Percentiles rank a stretch among this genome's conserved stretches.
These are phyloP conservation scores for Zoanthus sansibaricus DNA, from an alignment of 92 coral and sea anemone genomes.

Conservation along the genomic window DNA sequence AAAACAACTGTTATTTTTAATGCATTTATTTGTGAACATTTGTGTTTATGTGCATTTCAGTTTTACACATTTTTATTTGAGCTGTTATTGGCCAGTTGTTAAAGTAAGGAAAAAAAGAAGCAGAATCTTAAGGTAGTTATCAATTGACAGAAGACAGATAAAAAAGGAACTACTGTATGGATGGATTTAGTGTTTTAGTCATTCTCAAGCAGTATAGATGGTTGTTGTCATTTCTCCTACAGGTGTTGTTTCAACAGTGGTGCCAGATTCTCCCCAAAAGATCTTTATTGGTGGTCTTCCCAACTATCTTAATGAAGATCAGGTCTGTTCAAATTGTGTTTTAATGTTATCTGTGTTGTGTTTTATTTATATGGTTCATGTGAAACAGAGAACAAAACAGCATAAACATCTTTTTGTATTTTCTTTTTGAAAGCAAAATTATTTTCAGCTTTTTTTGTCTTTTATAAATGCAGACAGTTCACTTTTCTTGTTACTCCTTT, in stretches of 20 bases:
- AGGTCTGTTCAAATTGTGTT: constrained; percentile 59
- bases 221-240: neutral
- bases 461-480: no score
- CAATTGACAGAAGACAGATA: no score
- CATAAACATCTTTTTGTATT: neutral
- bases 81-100: no score
- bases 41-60: no score
- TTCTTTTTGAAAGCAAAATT: neutral
- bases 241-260: constrained; percentile 99
- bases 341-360: neutral
- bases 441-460: no score
- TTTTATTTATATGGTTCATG: neutral
- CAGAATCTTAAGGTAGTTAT: no score
- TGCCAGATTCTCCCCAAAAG: constrained; percentile 98
- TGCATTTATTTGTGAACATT: no score
- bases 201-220: no score
- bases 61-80: no score
- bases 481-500: neutral
- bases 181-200: neutral
- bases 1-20: no score
- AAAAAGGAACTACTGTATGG: neutral
- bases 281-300: constrained; percentile 98
- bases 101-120: no score
- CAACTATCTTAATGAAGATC: constrained; percentile 96
- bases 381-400: neutral